Evolutionary conservation across 2,888 invertebrate species (phyloP).

Genomic region (Scrobipalpa atriplicella): DNA sequence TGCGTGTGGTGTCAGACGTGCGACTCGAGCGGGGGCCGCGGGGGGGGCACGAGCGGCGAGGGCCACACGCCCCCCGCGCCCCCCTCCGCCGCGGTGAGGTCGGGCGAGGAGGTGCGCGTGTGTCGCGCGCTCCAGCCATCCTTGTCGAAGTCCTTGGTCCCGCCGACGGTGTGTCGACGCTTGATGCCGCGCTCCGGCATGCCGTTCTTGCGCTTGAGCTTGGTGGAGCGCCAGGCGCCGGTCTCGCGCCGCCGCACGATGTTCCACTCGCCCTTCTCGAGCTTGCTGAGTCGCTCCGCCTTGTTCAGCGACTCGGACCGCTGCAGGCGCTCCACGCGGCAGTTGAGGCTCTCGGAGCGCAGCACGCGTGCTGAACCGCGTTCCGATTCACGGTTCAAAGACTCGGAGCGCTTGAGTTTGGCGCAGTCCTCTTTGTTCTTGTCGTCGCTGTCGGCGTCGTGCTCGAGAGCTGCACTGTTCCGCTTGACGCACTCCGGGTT

Average conservation of each 20-base stretch:
- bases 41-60: slow-evolving; percentile 59
- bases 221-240: slow-evolving; percentile 81
- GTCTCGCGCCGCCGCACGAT: slow-evolving; percentile 85
- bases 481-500: slow-evolving; percentile 53
- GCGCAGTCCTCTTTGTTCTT: slow-evolving; percentile 50
- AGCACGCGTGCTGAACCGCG: slow-evolving; percentile 79
- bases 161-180: slow-evolving; percentile 95
- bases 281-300: slow-evolving; percentile 79
- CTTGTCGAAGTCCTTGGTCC: slow-evolving; percentile 91
- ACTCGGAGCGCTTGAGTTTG: slow-evolving; percentile 83
- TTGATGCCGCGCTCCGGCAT: slow-evolving; percentile 93
- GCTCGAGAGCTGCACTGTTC: slow-evolving; percentile 52
- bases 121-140: slow-evolving; percentile 84
- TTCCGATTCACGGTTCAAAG: slow-evolving; percentile 82
- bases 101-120: slow-evolving; percentile 84
- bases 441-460: slow-evolving; percentile 40
- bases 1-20: slow-evolving; percentile 52
- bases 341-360: slow-evolving; percentile 84
- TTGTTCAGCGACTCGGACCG: slow-evolving; percentile 59
- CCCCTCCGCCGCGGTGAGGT: slow-evolving; percentile 69
- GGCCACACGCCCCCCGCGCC: slow-evolving; percentile 59
- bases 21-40: slow-evolving; percentile 64
- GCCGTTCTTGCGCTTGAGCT: slow-evolving; percentile 89
- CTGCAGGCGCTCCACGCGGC: slow-evolving; percentile 61
- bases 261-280: slow-evolving; percentile 88